Evolutionary conservation across 2,797 vertebrate species (phyloP).

Genomic region (Microctenopoma steveboyesi): DNA sequence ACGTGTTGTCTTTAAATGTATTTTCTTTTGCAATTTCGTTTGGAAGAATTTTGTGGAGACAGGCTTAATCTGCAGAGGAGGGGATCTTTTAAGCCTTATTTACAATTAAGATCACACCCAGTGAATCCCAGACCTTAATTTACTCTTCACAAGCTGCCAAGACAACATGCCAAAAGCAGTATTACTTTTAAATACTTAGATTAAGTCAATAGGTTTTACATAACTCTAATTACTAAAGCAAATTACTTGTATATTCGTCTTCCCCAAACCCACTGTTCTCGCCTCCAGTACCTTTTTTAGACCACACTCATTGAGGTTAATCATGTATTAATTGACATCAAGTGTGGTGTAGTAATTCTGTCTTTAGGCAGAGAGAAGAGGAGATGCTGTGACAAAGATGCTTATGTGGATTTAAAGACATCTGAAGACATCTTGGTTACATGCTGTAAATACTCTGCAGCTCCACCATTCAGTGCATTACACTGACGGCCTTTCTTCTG

Average conservation of each 20-base stretch:
- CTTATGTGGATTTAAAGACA: constrained; percentile 12
- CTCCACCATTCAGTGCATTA: neutral
- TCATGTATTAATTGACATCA: constrained; percentile 42
- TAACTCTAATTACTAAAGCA: constrained; percentile 10
- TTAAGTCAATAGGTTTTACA: constrained; percentile 13
- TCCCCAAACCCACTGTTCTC: neutral
- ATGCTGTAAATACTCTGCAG: neutral
- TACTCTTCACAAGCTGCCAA: too few species aligned
- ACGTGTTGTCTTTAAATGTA: too few species aligned
- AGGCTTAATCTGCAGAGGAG: too few species aligned
- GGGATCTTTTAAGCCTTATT: too few species aligned
- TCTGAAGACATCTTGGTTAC: neutral
- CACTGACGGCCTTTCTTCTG: neutral
- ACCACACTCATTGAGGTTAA: constrained; percentile 34
- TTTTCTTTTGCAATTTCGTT: too few species aligned
- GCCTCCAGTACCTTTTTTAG: constrained; percentile 5
- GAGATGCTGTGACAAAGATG: constrained; percentile 9
- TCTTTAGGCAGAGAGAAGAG: constrained; percentile 9
- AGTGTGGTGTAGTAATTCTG: neutral
- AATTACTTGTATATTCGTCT: constrained; percentile 6
- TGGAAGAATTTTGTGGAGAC: too few species aligned
- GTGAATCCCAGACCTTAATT: too few species aligned
- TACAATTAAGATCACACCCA: too few species aligned
- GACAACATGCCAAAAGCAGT: constrained; percentile 3
- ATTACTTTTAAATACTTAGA: constrained; percentile 6